phyloP scores from a whole-genome alignment of 2,888 invertebrate genomes.

The Trissolcus japonicus region DNA sequence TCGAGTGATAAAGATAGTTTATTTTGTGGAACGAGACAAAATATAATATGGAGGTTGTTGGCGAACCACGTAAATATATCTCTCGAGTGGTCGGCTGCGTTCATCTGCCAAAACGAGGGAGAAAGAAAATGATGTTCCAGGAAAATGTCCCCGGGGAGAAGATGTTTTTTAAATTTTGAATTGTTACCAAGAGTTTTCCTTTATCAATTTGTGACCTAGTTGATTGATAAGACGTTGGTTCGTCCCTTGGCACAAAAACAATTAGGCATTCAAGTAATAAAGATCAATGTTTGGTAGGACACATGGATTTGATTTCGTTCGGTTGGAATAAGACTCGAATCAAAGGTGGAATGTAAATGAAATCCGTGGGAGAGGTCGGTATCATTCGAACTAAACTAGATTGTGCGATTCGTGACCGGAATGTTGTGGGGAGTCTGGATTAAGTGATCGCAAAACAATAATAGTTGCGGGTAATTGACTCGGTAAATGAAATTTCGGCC shows the following conservation, averaged over 20 bases:
- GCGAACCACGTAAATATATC: slow-evolving; percentile 32
- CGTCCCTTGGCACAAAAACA: too few relatives aligned
- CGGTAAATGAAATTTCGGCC: too few relatives aligned
- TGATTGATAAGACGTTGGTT: too few relatives aligned
- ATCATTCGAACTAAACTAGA: slow-evolving; percentile 23
- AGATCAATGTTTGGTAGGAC: too few relatives aligned
- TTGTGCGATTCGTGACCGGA: slow-evolving; percentile 35
- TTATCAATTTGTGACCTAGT: too few relatives aligned
- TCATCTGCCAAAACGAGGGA: neutral
- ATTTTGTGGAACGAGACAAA: slow-evolving; percentile 35
- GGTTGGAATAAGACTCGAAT: slow-evolving; percentile 36
- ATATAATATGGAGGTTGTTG: slow-evolving; percentile 44
- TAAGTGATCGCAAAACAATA: slow-evolving; percentile 21
- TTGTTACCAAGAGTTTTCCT: too few relatives aligned
- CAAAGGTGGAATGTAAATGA: slow-evolving; percentile 41
- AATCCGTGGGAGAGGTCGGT: slow-evolving; percentile 11
- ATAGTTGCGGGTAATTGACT: slow-evolving; percentile 12
- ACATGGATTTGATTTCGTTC: slow-evolving; percentile 20
- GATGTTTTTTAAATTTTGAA: too few relatives aligned
- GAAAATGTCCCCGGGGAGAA: too few relatives aligned
- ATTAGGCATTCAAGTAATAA: too few relatives aligned
- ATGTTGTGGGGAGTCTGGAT: slow-evolving; percentile 15
- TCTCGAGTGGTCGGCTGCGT: neutral
- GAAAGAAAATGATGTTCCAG: too few relatives aligned
- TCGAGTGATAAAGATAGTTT: slow-evolving; percentile 46